These are phyloP conservation scores for Papilio helenus DNA, from an alignment of 1,140 invertebrate genomes.

Conservation along the genomic window DNA sequence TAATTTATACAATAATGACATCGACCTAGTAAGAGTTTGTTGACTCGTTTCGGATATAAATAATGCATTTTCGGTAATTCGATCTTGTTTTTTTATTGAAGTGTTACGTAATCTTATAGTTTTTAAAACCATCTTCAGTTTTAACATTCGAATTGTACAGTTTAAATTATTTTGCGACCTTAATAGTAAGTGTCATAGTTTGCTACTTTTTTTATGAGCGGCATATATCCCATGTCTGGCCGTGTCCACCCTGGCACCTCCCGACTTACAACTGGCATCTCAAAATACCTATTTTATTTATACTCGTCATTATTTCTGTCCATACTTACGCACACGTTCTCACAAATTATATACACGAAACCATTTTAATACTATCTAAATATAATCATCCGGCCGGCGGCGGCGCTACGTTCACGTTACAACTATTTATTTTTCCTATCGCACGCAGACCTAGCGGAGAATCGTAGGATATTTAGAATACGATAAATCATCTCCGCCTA, in stretches of 20 bases:
- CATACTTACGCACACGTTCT: conserved; percentile 24
- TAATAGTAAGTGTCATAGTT: neutral
- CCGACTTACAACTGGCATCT: conserved; percentile 3
- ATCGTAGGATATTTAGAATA: conserved; percentile 21
- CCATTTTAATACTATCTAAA: conserved; percentile 24
- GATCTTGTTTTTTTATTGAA: neutral
- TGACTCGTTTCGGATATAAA: neutral
- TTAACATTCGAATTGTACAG: too few species aligned
- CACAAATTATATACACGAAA: conserved; percentile 22
- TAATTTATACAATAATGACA: conserved; percentile 2
- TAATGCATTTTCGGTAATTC: neutral
- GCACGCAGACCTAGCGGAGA: neutral
- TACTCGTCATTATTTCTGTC: conserved; percentile 24
- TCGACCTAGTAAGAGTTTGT: neutral
- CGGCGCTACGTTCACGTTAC: conserved; percentile 22
- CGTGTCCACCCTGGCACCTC: conserved; percentile 17
- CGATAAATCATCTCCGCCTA: conserved; percentile 27
- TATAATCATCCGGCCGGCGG: neutral
- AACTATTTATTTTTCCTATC: conserved; percentile 29
- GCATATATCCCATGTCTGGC: neutral
- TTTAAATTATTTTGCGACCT: too few species aligned
- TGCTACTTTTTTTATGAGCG: neutral
- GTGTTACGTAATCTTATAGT: neutral
- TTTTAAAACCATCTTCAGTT: too few species aligned
- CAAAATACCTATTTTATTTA: conserved; percentile 21